phyloP scores from a whole-genome alignment of 2,888 invertebrate genomes.

The Mechanitis messenoides region DNA sequence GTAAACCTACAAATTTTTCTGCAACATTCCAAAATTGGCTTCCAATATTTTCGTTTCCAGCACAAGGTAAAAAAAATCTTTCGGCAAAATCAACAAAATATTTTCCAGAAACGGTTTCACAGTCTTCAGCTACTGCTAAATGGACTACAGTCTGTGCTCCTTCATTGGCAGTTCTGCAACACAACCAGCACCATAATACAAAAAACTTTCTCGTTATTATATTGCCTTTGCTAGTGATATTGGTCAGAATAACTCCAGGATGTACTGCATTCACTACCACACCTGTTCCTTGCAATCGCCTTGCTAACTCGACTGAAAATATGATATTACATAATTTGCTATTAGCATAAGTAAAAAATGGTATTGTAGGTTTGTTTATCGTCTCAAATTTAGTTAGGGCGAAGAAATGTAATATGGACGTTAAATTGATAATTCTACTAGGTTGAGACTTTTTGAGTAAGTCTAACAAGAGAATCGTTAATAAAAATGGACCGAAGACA shows the following conservation, averaged over 20 bases:
- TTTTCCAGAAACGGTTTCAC: conserved; percentile 79
- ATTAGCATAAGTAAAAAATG: conserved; percentile 26
- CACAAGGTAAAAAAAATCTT: too few relatives aligned
- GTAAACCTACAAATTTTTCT: too few relatives aligned
- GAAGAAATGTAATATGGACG: conserved; percentile 60
- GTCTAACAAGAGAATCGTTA: conserved; percentile 74
- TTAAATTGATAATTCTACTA: conserved; percentile 73
- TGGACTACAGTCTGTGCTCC: conserved; percentile 84
- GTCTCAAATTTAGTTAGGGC: conserved; percentile 24
- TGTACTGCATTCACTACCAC: conserved; percentile 79
- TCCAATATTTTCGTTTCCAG: too few relatives aligned
- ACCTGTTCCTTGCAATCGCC: conserved; percentile 64
- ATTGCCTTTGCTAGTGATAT: conserved; percentile 2
- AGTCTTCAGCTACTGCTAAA: conserved; percentile 80
- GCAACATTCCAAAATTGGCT: too few relatives aligned
- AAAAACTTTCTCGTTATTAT: neutral
- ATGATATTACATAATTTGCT: conserved; percentile 74
- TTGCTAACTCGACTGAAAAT: conserved; percentile 71
- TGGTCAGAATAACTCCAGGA: conserved; percentile 63
- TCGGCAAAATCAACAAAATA: conserved; percentile 79
- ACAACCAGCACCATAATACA: conserved; percentile 25
- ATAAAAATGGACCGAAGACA: conserved; percentile 78
- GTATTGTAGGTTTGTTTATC: conserved; percentile 24
- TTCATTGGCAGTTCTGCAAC: conserved; percentile 78
- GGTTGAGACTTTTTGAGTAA: conserved; percentile 36